Base-by-base conservation (phyloP, 1,140 invertebrate species). In the Phortica variegata region DNA sequence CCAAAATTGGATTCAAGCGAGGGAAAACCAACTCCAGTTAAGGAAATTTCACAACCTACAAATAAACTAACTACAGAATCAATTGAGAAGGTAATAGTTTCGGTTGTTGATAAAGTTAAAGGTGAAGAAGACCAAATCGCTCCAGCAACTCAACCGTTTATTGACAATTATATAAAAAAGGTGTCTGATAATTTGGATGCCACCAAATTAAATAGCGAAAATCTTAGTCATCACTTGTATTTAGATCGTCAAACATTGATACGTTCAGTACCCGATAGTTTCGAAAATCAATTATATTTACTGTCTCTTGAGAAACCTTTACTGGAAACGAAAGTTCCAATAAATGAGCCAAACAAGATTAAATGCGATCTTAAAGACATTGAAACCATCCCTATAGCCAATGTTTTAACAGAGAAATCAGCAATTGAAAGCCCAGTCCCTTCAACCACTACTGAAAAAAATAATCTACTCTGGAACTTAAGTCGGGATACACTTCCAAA, bases 151-250 rank as follows among this genome's bases (percentile, higher is more conserved):
- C 39, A 49, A 38, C 26, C 32, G 15, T 36, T 52, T 7, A 34
- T 58, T 40, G 50, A 65, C 31, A 65, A 69, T 49, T 69, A 69
- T 65, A 65, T n/a, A n/a, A n/a, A n/a, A n/a, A n/a, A n/a, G n/a
- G n/a, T n/a, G n/a, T n/a, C n/a, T 69, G 52, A 69, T 69, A 69
- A 69, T 69, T n/a, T 65, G 65, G 70, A 48, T n/a, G n/a, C n/a
- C 23, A 29, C 54, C 45, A 33, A 65, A 54, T 34, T 72, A n/a
- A 60, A 72, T 37, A 54, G 52, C 0, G 68, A 72, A 43, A 65
- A 69, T 26, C 56, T 69, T 46, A 48, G 52, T 18, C 39, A 43
- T 3, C 72, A 72, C 49, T 52, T 72, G 16, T 49, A 52, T 40
- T 59, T 72, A 41, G 68, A 72, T 47, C 52, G 45, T 36, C 16